Evolutionary conservation across 2,797 vertebrate species (phyloP), one percentile per base, ranked within the genome.

Genomic region (Pseudomugil gertrudae): DNA sequence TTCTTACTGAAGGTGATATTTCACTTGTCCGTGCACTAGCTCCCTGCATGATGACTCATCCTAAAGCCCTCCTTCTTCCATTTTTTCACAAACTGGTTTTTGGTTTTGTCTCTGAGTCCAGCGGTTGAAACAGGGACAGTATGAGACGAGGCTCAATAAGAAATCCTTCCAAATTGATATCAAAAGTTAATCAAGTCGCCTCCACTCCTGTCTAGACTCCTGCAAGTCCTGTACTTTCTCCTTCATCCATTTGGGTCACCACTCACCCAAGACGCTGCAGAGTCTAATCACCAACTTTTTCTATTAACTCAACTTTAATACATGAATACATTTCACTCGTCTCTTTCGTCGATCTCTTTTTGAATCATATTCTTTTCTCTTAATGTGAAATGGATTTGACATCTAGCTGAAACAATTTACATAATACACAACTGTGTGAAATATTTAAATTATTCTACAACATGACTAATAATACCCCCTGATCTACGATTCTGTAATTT

Each of bases 31-130:
- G 26, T 63, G 72, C 66, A 38, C 21, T 0, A 51, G 36, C 38
- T 54, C 52, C 59, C 68, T 47, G 35, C 63, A 76, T 66, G 45
- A 64, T 63, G 54, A 66, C 71, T 76, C 65, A 55, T 70, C 50
- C 36, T 15, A 17, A 38, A n/a, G 26, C 57, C 56, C 9, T 0
- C n/a, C 11, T 38, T 57, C 38, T 51, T 66, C 32, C 63, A 4
- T 14, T 40, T 15, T 67, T 75, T 62, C 60, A 43, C 2, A 11
- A 26, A 59, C 52, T 60, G 56, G 0, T 48, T 72, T 59, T 53
- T 57, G 9, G 35, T 69, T 80, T 68, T 11, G 36, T 11, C 57
- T 65, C 76, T 61, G 30, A 61, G 40, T 48, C 43, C 33, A 43
- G 66, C 54, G 60, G 35, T 48, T 48, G 24, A 76, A 57, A 15